Conservation (phyloP, 2,888 invertebrate genomes). For the Plagiodera versicolora region DNA sequence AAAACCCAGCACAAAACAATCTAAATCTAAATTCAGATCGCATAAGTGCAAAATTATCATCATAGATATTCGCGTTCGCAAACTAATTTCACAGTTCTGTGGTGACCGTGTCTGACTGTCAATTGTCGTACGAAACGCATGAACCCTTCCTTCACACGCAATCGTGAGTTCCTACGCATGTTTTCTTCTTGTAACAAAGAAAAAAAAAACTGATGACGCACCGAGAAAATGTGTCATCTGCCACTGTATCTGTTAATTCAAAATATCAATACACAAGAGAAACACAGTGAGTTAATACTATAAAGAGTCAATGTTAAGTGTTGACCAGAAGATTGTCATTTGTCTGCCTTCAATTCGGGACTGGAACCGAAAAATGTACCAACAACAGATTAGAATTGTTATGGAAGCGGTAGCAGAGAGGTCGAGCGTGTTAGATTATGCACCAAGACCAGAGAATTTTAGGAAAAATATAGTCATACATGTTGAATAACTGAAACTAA, state of each 20-base stretch:
- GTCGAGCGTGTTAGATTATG: slow-evolving; percentile 20
- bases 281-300: not conserved
- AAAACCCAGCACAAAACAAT: too few relatives aligned
- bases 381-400: slow-evolving; percentile 16
- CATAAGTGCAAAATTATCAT: too few relatives aligned
- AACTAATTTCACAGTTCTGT: too few relatives aligned
- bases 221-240: too few relatives aligned
- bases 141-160: too few relatives aligned
- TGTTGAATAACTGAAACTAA: slow-evolving; percentile 43
- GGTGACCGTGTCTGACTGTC: too few relatives aligned
- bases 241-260: not conserved
- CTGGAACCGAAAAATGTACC: slow-evolving; percentile 49
- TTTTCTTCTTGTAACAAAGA: too few relatives aligned
- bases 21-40: too few relatives aligned
- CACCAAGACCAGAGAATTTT: slow-evolving; percentile 12
- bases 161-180: too few relatives aligned
- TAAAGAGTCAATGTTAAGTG: not conserved
- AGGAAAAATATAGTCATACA: slow-evolving; percentile 19
- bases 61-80: too few relatives aligned
- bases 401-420: slow-evolving; percentile 9
- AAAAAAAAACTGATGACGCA: too few relatives aligned
- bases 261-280: not conserved
- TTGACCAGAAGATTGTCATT: slow-evolving; percentile 40
- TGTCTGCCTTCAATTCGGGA: slow-evolving; percentile 43
- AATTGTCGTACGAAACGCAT: too few relatives aligned